Conservation (phyloP, 2,888 invertebrate species). For the Nipponacmea schrenckii region DNA sequence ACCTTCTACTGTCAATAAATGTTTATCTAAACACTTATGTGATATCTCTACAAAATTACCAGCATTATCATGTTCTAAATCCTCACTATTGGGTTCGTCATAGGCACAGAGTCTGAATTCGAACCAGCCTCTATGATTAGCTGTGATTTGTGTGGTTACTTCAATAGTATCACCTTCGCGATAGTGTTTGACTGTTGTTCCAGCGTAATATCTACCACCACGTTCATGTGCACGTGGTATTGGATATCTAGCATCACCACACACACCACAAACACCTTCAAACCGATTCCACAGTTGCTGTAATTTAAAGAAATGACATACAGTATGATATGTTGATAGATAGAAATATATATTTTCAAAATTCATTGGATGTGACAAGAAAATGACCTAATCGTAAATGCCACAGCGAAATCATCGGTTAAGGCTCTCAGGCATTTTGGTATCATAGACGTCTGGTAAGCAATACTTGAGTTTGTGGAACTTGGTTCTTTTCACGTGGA, state of each 20-base stretch:
- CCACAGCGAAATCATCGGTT: too few relatives aligned
- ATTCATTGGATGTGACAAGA: too few relatives aligned
- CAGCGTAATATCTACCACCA: slow-evolving; percentile 36
- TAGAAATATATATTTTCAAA: too few relatives aligned
- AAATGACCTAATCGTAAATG: too few relatives aligned
- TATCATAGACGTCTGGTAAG: too few relatives aligned
- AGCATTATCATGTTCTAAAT: slow-evolving; percentile 30
- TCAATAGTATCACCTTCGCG: slow-evolving; percentile 31
- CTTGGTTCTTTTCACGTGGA: too few relatives aligned
- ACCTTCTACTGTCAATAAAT: slow-evolving; percentile 31
- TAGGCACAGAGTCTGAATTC: slow-evolving; percentile 41
- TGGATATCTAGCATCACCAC: slow-evolving; percentile 37
- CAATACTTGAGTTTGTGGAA: too few relatives aligned
- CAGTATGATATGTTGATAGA: too few relatives aligned
- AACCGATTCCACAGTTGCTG: slow-evolving; percentile 28
- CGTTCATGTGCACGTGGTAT: slow-evolving; percentile 39
- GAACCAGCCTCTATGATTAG: slow-evolving; percentile 41
- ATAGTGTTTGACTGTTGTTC: slow-evolving; percentile 29
- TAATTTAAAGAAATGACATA: not conserved
- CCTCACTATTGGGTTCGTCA: slow-evolving; percentile 33
- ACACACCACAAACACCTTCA: slow-evolving; percentile 38
- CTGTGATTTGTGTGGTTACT: slow-evolving; percentile 35
- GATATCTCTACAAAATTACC: slow-evolving; percentile 37
- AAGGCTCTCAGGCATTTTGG: too few relatives aligned
- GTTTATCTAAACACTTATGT: slow-evolving; percentile 38